Base-by-base conservation (phyloP, 1,140 invertebrate species). In the Campoletis sonorensis region DNA sequence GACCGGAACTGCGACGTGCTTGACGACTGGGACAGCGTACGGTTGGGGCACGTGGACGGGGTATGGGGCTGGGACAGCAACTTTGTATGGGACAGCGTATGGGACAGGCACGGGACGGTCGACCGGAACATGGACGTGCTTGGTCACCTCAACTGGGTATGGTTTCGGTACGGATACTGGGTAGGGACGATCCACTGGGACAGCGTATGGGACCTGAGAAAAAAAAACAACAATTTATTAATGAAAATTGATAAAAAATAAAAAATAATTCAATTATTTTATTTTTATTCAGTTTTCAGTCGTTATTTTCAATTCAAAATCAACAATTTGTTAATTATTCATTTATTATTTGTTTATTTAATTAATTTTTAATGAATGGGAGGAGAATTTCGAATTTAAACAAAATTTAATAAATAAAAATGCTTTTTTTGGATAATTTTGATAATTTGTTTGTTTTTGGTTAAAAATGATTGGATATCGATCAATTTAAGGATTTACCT, bases 21-120 rank as follows among this genome's bases (percentile, higher is more conserved):
- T 90, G 40, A 90, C 85, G 21, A 88, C 79, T 1, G 89, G 88
- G 1, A 90, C 87, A 4, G 89, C 79, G 49, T 88, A 86, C 11
- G 89, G 87, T 11, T 89, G 84, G 11, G 88, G 83, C 18, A 90
- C 86, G 21, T 87, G 87, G 71, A 90, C 87, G 16, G 87, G 73
- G 58, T 89, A 89, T 37, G 89, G 89, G 30, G 88, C 87, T 75
- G 90, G 87, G 16, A 90, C 89, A 68, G 87, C 86, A 0, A 89
- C 88, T 61, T 88, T 85, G 23, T 90, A 86, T 15, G 90, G 87
- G 15, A 87, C 84, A 11, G 68, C 84, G 49, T 86, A 84, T 27
- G 87, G 87, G 4, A 89, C 85, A 0, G 88, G 85, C 1, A 89
- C 87, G 33, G 88, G 90, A 68, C 88, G 87, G 76, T 90, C 88